phyloP scores from a whole-genome alignment of 2,797 vertebrate species.

The Falco rusticolus region DNA sequence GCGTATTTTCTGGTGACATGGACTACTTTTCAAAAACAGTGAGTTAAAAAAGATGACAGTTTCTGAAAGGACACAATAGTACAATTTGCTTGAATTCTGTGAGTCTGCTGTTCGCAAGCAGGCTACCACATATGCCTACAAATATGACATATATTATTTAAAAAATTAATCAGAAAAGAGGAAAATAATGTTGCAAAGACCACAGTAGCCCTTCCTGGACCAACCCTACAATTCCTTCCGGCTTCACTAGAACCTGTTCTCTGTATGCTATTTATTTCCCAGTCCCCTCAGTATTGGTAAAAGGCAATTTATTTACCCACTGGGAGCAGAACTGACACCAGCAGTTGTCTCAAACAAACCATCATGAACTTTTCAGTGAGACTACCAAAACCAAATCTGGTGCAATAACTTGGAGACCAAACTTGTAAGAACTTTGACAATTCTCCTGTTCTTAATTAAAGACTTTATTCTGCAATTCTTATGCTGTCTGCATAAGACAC shows the following conservation, averaged over 20 bases:
- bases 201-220: neutral
- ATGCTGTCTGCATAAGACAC: neutral
- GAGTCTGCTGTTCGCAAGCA: neutral
- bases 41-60: neutral
- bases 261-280: neutral
- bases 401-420: neutral
- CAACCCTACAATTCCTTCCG: neutral
- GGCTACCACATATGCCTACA: neutral
- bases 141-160: neutral
- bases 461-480: neutral
- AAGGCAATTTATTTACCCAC: neutral
- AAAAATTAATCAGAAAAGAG: neutral
- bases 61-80: neutral
- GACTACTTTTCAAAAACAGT: neutral
- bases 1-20: neutral
- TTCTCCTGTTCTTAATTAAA: neutral
- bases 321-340: neutral
- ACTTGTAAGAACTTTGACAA: neutral
- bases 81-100: neutral
- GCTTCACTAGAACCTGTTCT: neutral
- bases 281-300: neutral
- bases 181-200: neutral
- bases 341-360: neutral
- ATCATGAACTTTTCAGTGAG: neutral
- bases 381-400: neutral